A percentile compares a stretch with the other conserved stretches of the same genome.
Evolutionary conservation across 2,888 invertebrate genomes (phyloP).

Genomic region (Tribolium freemani): DNA sequence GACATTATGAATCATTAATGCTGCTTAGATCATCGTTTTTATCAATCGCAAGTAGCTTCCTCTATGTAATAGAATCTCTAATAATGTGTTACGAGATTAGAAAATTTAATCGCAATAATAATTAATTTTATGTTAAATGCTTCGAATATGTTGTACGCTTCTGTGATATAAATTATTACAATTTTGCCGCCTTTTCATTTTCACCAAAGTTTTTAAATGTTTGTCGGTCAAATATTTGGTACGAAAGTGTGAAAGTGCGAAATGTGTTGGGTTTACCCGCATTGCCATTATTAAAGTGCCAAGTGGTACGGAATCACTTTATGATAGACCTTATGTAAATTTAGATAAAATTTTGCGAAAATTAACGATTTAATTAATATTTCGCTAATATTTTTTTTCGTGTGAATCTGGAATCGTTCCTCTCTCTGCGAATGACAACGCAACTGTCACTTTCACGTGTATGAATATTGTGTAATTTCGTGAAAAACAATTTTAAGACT

Average conservation of each 20-base stretch:
- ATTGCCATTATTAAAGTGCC: too few relatives aligned
- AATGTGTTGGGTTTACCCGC: too few relatives aligned
- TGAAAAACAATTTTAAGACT: background rate
- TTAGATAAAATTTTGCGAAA: too few relatives aligned
- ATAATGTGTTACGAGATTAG: slow-evolving; percentile 23
- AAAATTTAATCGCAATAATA: background rate
- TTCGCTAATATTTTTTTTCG: too few relatives aligned
- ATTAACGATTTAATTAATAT: too few relatives aligned
- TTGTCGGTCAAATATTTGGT: too few relatives aligned
- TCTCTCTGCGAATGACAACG: background rate
- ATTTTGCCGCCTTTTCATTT: background rate
- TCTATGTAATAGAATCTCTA: slow-evolving; percentile 19
- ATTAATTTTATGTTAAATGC: background rate
- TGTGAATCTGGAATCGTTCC: background rate
- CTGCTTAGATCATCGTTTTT: slow-evolving; percentile 3
- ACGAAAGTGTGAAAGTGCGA: too few relatives aligned
- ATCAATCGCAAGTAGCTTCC: slow-evolving; percentile 6
- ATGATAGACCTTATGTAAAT: too few relatives aligned
- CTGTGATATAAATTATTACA: background rate
- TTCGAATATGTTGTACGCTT: background rate
- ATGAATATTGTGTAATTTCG: background rate
- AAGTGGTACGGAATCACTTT: too few relatives aligned
- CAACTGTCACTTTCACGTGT: background rate
- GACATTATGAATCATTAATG: background rate
- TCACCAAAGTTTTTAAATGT: too few relatives aligned